Conservation (phyloP, 2,888 invertebrate genomes). For the Axea sp. region DNA sequence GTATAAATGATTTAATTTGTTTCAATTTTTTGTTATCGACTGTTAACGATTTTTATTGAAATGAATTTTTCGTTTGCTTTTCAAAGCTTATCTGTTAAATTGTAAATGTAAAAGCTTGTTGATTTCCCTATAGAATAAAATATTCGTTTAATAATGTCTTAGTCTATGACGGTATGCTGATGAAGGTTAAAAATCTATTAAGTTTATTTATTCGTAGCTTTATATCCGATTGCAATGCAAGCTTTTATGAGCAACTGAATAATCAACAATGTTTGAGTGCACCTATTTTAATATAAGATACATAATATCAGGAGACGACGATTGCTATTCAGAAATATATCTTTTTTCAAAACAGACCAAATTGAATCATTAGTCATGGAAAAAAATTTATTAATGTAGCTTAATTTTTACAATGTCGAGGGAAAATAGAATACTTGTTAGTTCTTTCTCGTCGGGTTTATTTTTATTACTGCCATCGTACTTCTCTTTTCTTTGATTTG, state of each 20-base stretch:
- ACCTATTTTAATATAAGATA: constrained; percentile 14
- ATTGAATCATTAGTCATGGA: no score
- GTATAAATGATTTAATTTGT: no score
- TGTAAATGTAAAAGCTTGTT: constrained; percentile 13
- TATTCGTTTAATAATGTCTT: constrained; percentile 14
- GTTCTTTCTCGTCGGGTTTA: constrained; percentile 4
- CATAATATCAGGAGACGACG: constrained; percentile 5
- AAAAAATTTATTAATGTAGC: constrained; percentile 31
- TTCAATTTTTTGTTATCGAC: no score
- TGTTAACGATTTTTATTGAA: no score
- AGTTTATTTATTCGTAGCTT: constrained; percentile 27
- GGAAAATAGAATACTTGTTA: constrained; percentile 14
- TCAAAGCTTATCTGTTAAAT: constrained; percentile 1
- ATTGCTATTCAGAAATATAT: background rate
- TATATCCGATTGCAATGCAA: constrained; percentile 4
- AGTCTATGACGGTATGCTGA: constrained; percentile 5
- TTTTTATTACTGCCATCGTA: constrained; percentile 10
- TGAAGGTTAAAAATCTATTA: constrained; percentile 35
- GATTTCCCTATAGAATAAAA: constrained; percentile 1
- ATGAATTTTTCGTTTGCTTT: constrained; percentile 10
- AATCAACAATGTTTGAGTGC: constrained; percentile 23
- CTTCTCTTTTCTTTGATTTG: constrained; percentile 8
- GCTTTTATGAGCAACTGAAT: constrained; percentile 25
- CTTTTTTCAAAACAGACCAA: no score
- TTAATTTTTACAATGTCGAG: constrained; percentile 23